phyloP scores from a whole-genome alignment of 1,140 invertebrate genomes.

The Anoplophora glabripennis region DNA sequence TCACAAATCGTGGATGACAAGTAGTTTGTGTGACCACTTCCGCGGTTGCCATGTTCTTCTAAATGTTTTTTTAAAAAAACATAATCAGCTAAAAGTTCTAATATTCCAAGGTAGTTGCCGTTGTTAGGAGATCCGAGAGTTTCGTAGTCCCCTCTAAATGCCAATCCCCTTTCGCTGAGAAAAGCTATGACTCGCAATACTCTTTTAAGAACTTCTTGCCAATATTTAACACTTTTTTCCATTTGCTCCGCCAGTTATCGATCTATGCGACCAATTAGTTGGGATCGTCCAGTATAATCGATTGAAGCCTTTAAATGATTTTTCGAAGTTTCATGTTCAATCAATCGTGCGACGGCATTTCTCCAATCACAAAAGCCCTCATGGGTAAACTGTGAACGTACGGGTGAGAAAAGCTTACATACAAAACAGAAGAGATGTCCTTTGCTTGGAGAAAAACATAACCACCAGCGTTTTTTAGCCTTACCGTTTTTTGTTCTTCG shows the following conservation, averaged over 20 bases:
- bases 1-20: conserved; percentile 29
- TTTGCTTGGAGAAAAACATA: too few relatives aligned
- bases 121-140: conserved; percentile 33
- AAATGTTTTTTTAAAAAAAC: conserved; percentile 7
- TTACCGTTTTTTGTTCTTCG: too few relatives aligned
- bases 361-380: conserved; percentile 1
- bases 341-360: neutral
- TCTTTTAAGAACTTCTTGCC: conserved; percentile 31
- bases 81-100: conserved; percentile 27
- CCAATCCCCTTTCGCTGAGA: conserved; percentile 26
- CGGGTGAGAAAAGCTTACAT: too few relatives aligned
- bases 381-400: too few relatives aligned
- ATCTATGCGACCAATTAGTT: neutral
- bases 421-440: too few relatives aligned
- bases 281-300: neutral
- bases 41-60: neutral
- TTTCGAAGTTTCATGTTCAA: conserved; percentile 3
- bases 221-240: conserved; percentile 27
- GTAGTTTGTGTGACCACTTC: conserved; percentile 17
- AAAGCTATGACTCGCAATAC: conserved; percentile 30
- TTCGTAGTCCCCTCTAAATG: conserved; percentile 36
- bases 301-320: neutral
- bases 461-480: too few relatives aligned
- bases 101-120: conserved; percentile 37
- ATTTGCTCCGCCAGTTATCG: neutral